Conservation (phyloP, 2,113 vertebrate genomes). For the Nipponia nippon region DNA sequence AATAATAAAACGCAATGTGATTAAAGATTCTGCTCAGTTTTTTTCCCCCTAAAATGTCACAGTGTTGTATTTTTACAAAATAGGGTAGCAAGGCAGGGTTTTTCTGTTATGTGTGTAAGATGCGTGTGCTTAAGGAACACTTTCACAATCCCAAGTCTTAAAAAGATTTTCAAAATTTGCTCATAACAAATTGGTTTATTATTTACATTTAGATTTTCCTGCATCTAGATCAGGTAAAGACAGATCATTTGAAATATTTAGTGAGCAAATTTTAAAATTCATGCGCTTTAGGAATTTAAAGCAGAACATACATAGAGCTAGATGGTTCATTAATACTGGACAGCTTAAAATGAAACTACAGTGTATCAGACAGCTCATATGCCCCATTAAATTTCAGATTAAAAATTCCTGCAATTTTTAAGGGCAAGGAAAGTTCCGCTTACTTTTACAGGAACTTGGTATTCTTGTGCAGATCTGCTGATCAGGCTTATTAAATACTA, state of each 20-base stretch:
- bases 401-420: constrained; percentile 32
- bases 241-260: constrained; percentile 3
- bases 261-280: constrained; percentile 45
- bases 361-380: constrained; percentile 16
- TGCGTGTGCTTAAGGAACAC: not conserved
- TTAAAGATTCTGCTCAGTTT: not conserved
- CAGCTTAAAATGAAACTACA: constrained; percentile 59
- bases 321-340: constrained; percentile 39
- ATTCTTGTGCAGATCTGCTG: constrained; percentile 19
- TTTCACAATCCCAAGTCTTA: not conserved
- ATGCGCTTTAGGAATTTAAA: constrained; percentile 4
- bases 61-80: not conserved
- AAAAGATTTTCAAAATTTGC: not conserved
- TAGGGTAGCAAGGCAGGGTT: not conserved
- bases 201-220: not conserved
- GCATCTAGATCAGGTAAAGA: constrained; percentile 11
- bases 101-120: not conserved
- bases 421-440: constrained; percentile 31
- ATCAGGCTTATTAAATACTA: constrained; percentile 51
- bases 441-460: constrained; percentile 40
- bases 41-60: not conserved
- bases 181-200: not conserved
- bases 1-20: not conserved
- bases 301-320: not conserved
- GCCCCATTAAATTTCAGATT: constrained; percentile 27